Base-by-base conservation (phyloP, 2,113 vertebrate genomes). In the Eulemur rufifrons region DNA sequence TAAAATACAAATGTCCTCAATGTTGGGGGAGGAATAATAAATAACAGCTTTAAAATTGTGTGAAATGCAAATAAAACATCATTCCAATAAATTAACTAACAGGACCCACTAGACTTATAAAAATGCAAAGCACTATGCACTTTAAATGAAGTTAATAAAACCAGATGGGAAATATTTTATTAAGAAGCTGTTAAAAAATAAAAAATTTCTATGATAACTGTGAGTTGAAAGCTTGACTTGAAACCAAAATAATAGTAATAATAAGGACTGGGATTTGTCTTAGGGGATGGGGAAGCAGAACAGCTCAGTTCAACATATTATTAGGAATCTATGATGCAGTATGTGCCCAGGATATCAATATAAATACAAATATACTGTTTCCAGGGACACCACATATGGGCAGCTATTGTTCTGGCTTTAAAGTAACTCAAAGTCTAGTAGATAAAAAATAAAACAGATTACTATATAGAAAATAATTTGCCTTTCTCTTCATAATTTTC, bases 121-220 rank as follows among this genome's bases (percentile, higher is more conserved):
- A 98, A 98, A 84, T 95, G 80, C 68, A 98, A 97, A 98, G 45
- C 32, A 54, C 61, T 91, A 64, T 96, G 95, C 92, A 37, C 93
- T 97, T 98, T 95, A 97, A 95, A 97, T 63, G 56, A 97, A 98
- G 95, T 95, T 94, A 97, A 95, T 97, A 96, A 98, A 98, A 91
- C 3, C 63, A 98, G 83, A 92, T 97, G 76, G 68, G 82, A 54
- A 95, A 88, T 94, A 93, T 59, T 59, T 95, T 98, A 96, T 97
- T 98, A 98, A 98, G 76, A 97, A 97, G 82, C 34, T 97, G 17
- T 61, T 94, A 91, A 93, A 85, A 86, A 61, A 14, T 18, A 77
- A 77, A 69, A 96, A 96, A 42, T 71, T 86, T 27, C 64, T 96
- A 93, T 56, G 7, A 96, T 96, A 69, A 86, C 80, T 73, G 50